These are phyloP conservation scores for Setophaga petechia DNA, from an alignment of 2,113 vertebrate species.

Conservation along the genomic window DNA sequence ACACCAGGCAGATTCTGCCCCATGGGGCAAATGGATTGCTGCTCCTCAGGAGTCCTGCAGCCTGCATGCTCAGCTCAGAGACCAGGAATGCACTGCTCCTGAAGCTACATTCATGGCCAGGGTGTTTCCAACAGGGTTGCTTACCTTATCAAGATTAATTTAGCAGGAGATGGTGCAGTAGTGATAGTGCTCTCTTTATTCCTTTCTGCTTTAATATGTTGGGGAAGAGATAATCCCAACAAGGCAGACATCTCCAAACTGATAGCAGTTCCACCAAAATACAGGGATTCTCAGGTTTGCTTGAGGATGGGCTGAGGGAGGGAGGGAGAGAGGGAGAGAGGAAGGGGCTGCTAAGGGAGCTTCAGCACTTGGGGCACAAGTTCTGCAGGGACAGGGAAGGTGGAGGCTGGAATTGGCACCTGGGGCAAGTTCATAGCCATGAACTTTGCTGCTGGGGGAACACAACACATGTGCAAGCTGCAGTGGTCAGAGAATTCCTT, in stretches of 20 bases:
- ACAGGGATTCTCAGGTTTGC: not conserved
- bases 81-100: not conserved
- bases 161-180: not conserved
- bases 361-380: not conserved
- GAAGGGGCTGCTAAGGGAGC: not conserved
- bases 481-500: not conserved
- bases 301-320: not conserved
- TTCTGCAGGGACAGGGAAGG: not conserved
- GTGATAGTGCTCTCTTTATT: not conserved
- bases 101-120: not conserved
- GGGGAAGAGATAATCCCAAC: not conserved
- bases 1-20: not conserved
- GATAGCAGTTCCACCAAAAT: not conserved
- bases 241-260: not conserved
- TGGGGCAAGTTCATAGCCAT: not conserved
- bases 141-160: not conserved
- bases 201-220: not conserved
- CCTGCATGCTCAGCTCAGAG: rapidly evolving
- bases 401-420: not conserved
- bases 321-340: not conserved
- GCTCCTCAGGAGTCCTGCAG: not conserved
- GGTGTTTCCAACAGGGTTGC: not conserved
- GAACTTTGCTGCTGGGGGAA: not conserved
- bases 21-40: rapidly evolving
- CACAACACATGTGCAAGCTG: rapidly evolving